phyloP scores from a whole-genome alignment of 2,113 vertebrate species.

The Peucedramus taeniatus region DNA sequence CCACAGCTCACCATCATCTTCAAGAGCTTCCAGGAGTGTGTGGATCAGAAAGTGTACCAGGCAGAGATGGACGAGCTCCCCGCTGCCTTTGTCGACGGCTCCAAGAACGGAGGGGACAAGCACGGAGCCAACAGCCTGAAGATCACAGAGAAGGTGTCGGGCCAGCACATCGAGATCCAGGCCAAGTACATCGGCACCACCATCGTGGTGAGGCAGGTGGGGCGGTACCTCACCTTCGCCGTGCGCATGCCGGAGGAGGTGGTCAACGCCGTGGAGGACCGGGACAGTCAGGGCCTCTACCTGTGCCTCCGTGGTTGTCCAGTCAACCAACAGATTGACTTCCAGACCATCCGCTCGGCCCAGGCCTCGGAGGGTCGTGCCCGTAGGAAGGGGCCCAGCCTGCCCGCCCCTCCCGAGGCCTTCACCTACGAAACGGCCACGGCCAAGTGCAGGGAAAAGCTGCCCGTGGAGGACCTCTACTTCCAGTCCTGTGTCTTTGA shows the following conservation, averaged over 20 bases:
- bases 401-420: neutral
- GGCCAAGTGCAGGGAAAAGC: conserved; percentile 90
- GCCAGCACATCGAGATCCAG: conserved; percentile 95
- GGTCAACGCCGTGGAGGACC: conserved; percentile 88
- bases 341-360: conserved; percentile 73
- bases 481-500: conserved; percentile 97
- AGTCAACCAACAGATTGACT: conserved; percentile 89
- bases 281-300: conserved; percentile 91
- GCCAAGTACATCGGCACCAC: conserved; percentile 96
- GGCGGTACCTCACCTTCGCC: conserved; percentile 93
- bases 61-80: conserved; percentile 93
- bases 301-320: conserved; percentile 94
- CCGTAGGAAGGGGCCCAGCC: conserved; percentile 29
- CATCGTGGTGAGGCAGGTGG: conserved; percentile 93
- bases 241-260: conserved; percentile 95
- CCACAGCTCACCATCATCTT: conserved; percentile 96
- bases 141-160: conserved; percentile 89
- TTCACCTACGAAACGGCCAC: conserved; percentile 86
- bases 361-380: conserved; percentile 62
- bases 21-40: conserved; percentile 95
- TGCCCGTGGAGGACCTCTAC: conserved; percentile 95
- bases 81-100: conserved; percentile 89
- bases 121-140: conserved; percentile 89
- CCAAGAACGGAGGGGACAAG: conserved; percentile 90
- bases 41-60: conserved; percentile 96